Evolutionary conservation across 2,797 vertebrate genomes (phyloP), one percentile per base, ranked within the genome.

Genomic region (Ciconia nigra): DNA sequence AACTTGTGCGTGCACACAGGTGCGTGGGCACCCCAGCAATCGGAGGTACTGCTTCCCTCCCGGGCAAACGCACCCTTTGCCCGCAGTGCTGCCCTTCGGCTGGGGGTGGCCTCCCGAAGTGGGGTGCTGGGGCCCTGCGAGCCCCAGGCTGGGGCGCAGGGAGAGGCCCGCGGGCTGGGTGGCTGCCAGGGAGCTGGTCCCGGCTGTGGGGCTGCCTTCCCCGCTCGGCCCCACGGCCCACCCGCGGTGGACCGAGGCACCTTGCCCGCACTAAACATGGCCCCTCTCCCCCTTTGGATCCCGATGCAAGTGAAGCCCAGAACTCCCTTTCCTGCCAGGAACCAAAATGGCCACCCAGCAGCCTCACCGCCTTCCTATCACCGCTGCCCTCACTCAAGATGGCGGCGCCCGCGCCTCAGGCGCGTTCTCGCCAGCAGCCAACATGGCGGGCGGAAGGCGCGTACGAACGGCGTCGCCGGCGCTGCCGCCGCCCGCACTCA

Each of bases 381-480:
- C 15, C 4, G 4, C 14, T 7, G 80, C 93, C 93, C 92, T 79
- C 52, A 89, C 25, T 80, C 44, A 89, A 85, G 13, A 94, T 86
- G 94, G 92, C 86, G 76, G n/a, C 63, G 17, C 31, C 74, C 3
- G 3, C 8, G 15, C 15, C 13, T 42, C 44, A 35, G 46, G 26
- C 5, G 31, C 31, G 20, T 39, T 21, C 5, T 15, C 16, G 86
- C 96, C 97, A 63, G 63, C 17, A 90, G 28, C 5, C 11, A 78
- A 6, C 2, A 95, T 97, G 96, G 80, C 66, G 55, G 90, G 42
- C 91, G 83, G 87, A 94, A 83, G 52, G 2, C 5, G 42, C 11
- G 19, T 3, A 19, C 0, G 10, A 7, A 33, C 0, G 42, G 2
- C 26, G 2, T 1, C 5, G 20, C 2, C 3, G 21, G 7, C 2